A percentile compares a stretch with the other conserved stretches of the same genome.
These are phyloP conservation scores for Petrolisthes manimaculis DNA, from an alignment of 2,888 invertebrate genomes.

Conservation along the genomic window DNA sequence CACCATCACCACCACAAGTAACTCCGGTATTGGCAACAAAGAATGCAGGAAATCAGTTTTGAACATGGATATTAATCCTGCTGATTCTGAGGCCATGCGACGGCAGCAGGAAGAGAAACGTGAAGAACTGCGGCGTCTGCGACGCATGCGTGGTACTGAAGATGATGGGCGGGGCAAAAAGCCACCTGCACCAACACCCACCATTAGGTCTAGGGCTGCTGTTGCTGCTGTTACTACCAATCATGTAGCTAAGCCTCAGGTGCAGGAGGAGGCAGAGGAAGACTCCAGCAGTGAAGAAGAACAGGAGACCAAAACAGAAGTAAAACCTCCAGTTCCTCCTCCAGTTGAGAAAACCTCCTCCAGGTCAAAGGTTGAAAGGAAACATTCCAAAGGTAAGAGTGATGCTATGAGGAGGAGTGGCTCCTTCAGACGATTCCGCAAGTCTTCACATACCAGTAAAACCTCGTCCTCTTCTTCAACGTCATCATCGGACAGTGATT, in stretches of 20 bases:
- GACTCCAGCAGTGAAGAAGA: constrained; percentile 2
- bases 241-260: not conserved
- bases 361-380: constrained; percentile 51
- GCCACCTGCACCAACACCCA: constrained; percentile 22
- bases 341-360: constrained; percentile 57
- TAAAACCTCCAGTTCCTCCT: constrained; percentile 47
- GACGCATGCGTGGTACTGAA: constrained; percentile 52
- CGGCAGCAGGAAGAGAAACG: constrained; percentile 65
- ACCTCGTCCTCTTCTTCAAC: constrained; percentile 46
- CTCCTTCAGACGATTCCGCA: constrained; percentile 51
- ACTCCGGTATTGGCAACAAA: constrained; percentile 46
- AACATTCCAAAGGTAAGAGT: constrained; percentile 65
- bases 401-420: constrained; percentile 60
- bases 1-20: not conserved
- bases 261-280: constrained; percentile 11
- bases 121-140: constrained; percentile 61
- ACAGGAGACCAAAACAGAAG: constrained; percentile 29
- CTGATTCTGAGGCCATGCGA: constrained; percentile 56
- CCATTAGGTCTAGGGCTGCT: constrained; percentile 27
- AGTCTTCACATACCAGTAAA: constrained; percentile 51
- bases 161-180: constrained; percentile 32
- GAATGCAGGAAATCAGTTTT: constrained; percentile 65
- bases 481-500: constrained; percentile 59
- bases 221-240: not conserved
- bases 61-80: constrained; percentile 61